A percentile compares a stretch with the other conserved stretches of the same genome.
phyloP scores from a whole-genome alignment of 1,140 invertebrate species.

The Monomorium pharaonis region DNA sequence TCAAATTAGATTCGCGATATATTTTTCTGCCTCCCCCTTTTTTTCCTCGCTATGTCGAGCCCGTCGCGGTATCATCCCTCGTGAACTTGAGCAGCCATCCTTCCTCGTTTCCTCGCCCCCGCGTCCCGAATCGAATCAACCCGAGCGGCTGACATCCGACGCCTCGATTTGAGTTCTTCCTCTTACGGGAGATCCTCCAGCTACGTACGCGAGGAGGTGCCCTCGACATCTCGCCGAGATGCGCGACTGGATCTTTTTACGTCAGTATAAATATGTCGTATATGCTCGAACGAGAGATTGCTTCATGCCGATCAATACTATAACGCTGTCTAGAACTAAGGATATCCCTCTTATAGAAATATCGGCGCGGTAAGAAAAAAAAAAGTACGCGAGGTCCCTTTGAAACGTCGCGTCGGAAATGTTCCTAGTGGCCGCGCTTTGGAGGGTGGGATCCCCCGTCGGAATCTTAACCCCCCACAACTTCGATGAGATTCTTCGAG shows the following conservation, averaged over 20 bases:
- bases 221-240: constrained; percentile 18
- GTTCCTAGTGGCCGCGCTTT: not conserved
- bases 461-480: not conserved
- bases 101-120: constrained; percentile 44
- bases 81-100: constrained; percentile 39
- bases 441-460: not conserved
- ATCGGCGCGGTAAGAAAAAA: not conserved
- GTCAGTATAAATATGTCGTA: constrained; percentile 41
- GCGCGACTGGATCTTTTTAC: constrained; percentile 32
- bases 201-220: constrained; percentile 16
- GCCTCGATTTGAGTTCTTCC: constrained; percentile 44
- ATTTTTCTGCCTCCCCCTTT: constrained; percentile 3
- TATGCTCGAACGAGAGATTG: constrained; percentile 5
- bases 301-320: constrained; percentile 24
- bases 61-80: constrained; percentile 27
- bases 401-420: not conserved
- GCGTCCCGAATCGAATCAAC: constrained; percentile 60
- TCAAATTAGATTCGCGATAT: constrained; percentile 38
- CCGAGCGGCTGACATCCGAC: constrained; percentile 44
- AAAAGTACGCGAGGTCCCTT: not conserved
- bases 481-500: constrained; percentile 15
- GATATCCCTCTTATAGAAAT: not conserved
- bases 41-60: constrained; percentile 21
- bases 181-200: constrained; percentile 38
- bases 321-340: not conserved